Conservation (phyloP, 2,113 vertebrate genomes). For the Notothenia rossii region DNA sequence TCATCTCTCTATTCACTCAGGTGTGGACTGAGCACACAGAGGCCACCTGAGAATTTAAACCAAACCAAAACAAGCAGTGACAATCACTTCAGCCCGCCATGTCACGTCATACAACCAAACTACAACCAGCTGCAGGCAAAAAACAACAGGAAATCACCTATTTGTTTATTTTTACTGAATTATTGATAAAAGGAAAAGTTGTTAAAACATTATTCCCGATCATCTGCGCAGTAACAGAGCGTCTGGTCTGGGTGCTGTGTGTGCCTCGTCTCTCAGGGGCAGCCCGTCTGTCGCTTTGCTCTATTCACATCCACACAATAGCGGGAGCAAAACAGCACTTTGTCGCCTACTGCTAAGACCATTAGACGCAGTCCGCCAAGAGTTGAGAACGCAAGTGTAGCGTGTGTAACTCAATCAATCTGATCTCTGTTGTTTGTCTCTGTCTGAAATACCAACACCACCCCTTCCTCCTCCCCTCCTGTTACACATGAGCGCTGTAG, state of each 20-base stretch:
- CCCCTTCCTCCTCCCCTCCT: slow-evolving; percentile 27
- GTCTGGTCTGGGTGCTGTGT: slow-evolving; percentile 20
- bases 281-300: slow-evolving; percentile 39
- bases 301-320: slow-evolving; percentile 70
- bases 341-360: slow-evolving; percentile 76
- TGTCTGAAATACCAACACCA: slow-evolving; percentile 54
- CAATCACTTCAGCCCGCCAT: background rate
- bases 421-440: slow-evolving; percentile 70
- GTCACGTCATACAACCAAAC: slow-evolving; percentile 3
- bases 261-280: slow-evolving; percentile 14
- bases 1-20: slow-evolving; percentile 28
- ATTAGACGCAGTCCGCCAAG: slow-evolving; percentile 64
- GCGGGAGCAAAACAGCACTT: slow-evolving; percentile 78
- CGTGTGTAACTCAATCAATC: slow-evolving; percentile 82
- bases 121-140: slow-evolving; percentile 1
- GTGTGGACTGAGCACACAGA: slow-evolving; percentile 14
- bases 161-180: background rate
- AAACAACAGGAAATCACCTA: background rate
- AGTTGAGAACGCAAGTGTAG: slow-evolving; percentile 74
- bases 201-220: background rate
- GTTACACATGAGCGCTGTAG: slow-evolving; percentile 71
- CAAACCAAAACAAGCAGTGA: slow-evolving; percentile 47
- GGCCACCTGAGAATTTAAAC: slow-evolving; percentile 14
- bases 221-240: slow-evolving; percentile 2
- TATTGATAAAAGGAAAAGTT: background rate